Percentiles rank a stretch among this genome's conserved stretches.
Conservation (phyloP, 2,888 invertebrate species). For the Dolichomitus sp. region DNA sequence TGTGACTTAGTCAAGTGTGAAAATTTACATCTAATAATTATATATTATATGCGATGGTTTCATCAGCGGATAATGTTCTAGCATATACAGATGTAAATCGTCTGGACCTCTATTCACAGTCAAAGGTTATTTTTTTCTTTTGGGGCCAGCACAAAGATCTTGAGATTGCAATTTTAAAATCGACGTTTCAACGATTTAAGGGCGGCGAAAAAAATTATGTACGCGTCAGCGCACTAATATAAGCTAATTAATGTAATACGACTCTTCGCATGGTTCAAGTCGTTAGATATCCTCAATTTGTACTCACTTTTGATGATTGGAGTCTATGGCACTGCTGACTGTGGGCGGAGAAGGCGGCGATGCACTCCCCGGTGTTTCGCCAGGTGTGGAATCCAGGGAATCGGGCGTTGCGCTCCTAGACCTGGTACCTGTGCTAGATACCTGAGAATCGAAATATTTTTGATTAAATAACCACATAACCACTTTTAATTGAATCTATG, state of each 20-base stretch:
- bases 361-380: conserved; percentile 85
- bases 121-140: neutral
- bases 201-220: neutral
- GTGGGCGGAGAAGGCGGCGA: conserved; percentile 83
- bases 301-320: conserved; percentile 77
- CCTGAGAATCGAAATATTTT: conserved; percentile 86
- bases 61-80: neutral
- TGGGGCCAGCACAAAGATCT: too few species aligned
- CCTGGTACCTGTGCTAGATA: conserved; percentile 93
- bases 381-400: conserved; percentile 93
- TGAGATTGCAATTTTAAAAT: neutral
- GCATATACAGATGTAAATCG: neutral
- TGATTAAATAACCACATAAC: neutral
- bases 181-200: neutral
- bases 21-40: neutral
- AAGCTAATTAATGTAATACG: neutral
- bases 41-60: neutral
- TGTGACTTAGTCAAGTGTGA: neutral
- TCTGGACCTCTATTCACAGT: neutral
- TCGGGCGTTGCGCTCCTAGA: conserved; percentile 96
- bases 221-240: neutral
- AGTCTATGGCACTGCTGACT: conserved; percentile 74
- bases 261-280: neutral
- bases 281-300: neutral
- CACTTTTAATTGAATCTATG: neutral